Conservation (phyloP, 2,113 vertebrate genomes). For the Spermophilus dauricus region DNA sequence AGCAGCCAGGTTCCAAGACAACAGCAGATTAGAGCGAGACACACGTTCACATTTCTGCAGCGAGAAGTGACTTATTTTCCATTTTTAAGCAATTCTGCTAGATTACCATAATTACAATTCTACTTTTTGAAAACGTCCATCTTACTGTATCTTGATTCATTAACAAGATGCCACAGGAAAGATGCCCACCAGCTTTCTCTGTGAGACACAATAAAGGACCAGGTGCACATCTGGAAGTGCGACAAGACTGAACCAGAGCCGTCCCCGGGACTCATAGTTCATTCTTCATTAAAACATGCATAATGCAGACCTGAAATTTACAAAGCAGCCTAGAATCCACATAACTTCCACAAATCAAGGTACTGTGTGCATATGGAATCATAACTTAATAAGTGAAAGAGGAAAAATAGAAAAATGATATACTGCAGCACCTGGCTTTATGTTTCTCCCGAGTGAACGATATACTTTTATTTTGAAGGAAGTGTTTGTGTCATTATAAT, state of each 20-base stretch:
- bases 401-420: slow-evolving; percentile 9
- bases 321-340: slow-evolving; percentile 79
- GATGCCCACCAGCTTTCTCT: slow-evolving; percentile 78
- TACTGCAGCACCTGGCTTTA: slow-evolving; percentile 15
- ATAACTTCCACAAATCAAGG: slow-evolving; percentile 77
- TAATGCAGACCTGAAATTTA: slow-evolving; percentile 83
- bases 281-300: slow-evolving; percentile 88
- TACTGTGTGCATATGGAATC: slow-evolving; percentile 61
- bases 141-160: slow-evolving; percentile 78
- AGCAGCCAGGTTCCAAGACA: slow-evolving; percentile 88
- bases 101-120: slow-evolving; percentile 50
- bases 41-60: slow-evolving; percentile 81
- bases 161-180: slow-evolving; percentile 75
- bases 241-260: slow-evolving; percentile 85
- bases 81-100: slow-evolving; percentile 75
- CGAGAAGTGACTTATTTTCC: slow-evolving; percentile 72
- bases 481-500: slow-evolving; percentile 70
- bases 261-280: slow-evolving; percentile 85
- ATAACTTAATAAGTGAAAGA: slow-evolving; percentile 67
- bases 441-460: slow-evolving; percentile 10
- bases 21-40: slow-evolving; percentile 85
- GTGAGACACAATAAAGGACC: slow-evolving; percentile 86
- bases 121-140: neutral
- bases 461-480: slow-evolving; percentile 54
- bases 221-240: slow-evolving; percentile 90